Evolutionary conservation across 2,888 invertebrate species (phyloP), one percentile per base, ranked within the genome.

Genomic region (Xylota segnis): DNA sequence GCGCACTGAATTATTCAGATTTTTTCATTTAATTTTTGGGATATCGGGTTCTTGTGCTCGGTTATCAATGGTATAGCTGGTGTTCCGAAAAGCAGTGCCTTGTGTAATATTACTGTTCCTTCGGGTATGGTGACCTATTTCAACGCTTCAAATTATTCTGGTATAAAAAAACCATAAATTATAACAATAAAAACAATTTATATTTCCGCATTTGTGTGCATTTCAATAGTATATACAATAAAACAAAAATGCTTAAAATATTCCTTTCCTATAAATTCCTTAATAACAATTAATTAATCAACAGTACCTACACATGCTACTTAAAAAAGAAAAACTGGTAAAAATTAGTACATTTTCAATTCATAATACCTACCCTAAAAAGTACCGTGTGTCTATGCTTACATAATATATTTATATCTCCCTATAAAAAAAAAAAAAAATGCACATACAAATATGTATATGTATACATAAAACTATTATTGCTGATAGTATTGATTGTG

Each of bases 131-230:
- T n/a, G n/a, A n/a, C n/a, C n/a, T n/a, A n/a, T n/a, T n/a, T n/a
- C n/a, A n/a, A n/a, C n/a, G n/a, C n/a, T n/a, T n/a, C n/a, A n/a
- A n/a, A n/a, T n/a, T n/a, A 32, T 16, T 0, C 37, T 34, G n/a
- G 23, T 14, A n/a, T 6, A 18, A 45, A 34, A 0, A 56, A n/a
- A n/a, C n/a, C 32, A 43, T 12, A 14, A 27, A 9, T 40, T 59
- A 70, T 82, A 75, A 82, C 75, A 82, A 70, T 68, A 70, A 74
- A 75, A 82, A 75, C 81, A 82, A 50, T 74, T 37, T 66, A 61
- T 82, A 82, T 82, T 68, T 81, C 32, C 63, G 45, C 40, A 54
- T 75, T 65, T 14, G 56, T 43, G 54, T 40, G 34, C n/a, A 45
- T 52, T 40, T 78, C 5, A 71, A 65, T 40, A 37, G 27, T 77